These are phyloP conservation scores for Myiotriccus ornatus DNA, from an alignment of 2,797 vertebrate species.

Conservation along the genomic window DNA sequence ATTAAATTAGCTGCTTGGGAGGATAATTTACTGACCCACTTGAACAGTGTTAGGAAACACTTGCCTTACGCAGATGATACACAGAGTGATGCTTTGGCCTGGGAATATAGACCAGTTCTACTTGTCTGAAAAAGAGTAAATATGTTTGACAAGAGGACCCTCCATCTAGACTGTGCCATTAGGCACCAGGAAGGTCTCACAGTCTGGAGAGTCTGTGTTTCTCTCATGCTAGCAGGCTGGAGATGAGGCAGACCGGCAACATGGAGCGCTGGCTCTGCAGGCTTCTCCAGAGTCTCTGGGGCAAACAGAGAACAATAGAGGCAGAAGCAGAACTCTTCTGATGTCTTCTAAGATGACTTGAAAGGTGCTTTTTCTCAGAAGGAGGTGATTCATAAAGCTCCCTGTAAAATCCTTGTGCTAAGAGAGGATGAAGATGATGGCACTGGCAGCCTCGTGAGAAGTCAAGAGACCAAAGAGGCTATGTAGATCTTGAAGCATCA, in stretches of 20 bases:
- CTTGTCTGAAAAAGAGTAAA: neutral
- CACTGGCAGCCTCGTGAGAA: neutral
- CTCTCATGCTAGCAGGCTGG: accelerated
- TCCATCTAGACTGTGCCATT: neutral
- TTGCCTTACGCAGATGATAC: accelerated
- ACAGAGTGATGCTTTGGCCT: neutral
- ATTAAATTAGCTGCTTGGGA: neutral
- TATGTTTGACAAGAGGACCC: neutral
- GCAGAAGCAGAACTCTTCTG: neutral
- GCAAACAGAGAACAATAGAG: accelerated
- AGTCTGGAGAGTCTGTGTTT: neutral
- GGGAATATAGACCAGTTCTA: neutral
- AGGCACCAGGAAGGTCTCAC: neutral
- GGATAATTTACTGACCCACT: neutral
- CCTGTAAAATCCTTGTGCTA: neutral
- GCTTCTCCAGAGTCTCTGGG: neutral
- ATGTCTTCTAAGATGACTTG: neutral
- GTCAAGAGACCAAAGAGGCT: neutral
- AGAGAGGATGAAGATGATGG: neutral
- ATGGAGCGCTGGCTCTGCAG: neutral
- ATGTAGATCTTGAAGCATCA: neutral
- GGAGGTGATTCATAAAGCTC: neutral
- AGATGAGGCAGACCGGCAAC: neutral
- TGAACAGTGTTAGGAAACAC: accelerated
- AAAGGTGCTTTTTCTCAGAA: neutral